phyloP scores from a whole-genome alignment of 2,113 vertebrate genomes.

The Corapipo altera region DNA sequence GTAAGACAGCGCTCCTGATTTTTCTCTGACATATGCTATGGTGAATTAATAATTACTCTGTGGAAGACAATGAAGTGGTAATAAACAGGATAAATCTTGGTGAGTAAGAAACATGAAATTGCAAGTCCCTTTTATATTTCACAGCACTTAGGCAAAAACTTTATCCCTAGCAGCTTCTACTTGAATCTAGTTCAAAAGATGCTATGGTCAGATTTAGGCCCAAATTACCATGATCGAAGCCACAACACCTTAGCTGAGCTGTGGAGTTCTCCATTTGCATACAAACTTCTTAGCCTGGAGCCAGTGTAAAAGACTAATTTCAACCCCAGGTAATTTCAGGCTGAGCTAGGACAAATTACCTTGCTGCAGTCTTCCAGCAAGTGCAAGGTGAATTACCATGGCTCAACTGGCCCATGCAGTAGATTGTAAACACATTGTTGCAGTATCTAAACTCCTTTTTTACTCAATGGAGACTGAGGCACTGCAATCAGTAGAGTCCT shows the following conservation, averaged over 20 bases:
- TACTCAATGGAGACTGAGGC: background rate
- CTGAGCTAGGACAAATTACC: background rate
- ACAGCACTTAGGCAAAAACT: background rate
- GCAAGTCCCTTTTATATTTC: background rate
- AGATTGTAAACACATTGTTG: background rate
- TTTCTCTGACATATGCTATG: background rate
- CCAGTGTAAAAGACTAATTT: background rate
- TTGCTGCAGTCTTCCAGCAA: background rate
- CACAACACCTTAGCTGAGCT: background rate
- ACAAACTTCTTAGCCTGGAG: background rate
- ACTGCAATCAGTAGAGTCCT: background rate
- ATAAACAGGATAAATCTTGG: background rate
- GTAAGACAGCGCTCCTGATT: background rate
- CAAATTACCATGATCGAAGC: background rate
- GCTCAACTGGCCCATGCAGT: background rate
- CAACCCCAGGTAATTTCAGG: background rate
- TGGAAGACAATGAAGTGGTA: background rate
- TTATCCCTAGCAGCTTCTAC: background rate
- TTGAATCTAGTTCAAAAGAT: background rate
- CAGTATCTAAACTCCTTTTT: background rate
- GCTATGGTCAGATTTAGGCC: background rate
- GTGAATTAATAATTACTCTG: constrained; percentile 17
- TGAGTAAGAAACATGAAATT: background rate
- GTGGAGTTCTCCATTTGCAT: background rate
- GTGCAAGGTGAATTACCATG: background rate